phyloP scores from a whole-genome alignment of 1,140 invertebrate species.

The Aradophagus sp. region DNA sequence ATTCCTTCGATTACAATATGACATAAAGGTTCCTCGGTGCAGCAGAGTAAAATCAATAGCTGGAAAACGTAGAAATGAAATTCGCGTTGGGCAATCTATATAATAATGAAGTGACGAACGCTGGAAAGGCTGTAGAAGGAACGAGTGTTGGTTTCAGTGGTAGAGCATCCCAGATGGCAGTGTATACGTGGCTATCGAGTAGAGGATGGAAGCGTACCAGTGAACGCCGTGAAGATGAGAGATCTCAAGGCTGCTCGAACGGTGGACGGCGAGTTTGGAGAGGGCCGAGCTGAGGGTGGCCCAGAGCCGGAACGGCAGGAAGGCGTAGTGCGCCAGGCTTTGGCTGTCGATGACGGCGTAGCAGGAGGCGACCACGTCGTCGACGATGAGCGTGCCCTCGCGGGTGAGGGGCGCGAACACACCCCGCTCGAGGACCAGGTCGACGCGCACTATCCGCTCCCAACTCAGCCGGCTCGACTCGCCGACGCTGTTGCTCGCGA shows the following conservation, averaged over 20 bases:
- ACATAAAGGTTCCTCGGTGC: too few relatives aligned
- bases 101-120: too few relatives aligned
- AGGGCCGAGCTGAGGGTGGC: conserved; percentile 46
- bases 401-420: conserved; percentile 93
- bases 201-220: conserved; percentile 90
- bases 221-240: conserved; percentile 81
- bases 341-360: conserved; percentile 94
- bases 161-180: conserved; percentile 76
- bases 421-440: conserved; percentile 79
- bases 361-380: conserved; percentile 93
- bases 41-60: too few relatives aligned
- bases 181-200: conserved; percentile 81
- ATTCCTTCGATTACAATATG: too few relatives aligned
- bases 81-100: too few relatives aligned
- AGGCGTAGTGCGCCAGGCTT: conserved; percentile 86
- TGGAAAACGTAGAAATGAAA: too few relatives aligned
- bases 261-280: conserved; percentile 6
- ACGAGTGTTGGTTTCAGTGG: conserved; percentile 17
- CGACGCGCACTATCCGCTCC: conserved; percentile 80
- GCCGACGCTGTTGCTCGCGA: conserved; percentile 68
- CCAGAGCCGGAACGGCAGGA: conserved; percentile 84
- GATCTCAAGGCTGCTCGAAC: conserved; percentile 31
- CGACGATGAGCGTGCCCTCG: conserved; percentile 91
- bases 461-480: conserved; percentile 66
- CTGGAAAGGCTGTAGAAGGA: not conserved